These are phyloP conservation scores for Megaustenia siamemsis DNA, from an alignment of 2,888 invertebrate genomes.

Conservation along the genomic window DNA sequence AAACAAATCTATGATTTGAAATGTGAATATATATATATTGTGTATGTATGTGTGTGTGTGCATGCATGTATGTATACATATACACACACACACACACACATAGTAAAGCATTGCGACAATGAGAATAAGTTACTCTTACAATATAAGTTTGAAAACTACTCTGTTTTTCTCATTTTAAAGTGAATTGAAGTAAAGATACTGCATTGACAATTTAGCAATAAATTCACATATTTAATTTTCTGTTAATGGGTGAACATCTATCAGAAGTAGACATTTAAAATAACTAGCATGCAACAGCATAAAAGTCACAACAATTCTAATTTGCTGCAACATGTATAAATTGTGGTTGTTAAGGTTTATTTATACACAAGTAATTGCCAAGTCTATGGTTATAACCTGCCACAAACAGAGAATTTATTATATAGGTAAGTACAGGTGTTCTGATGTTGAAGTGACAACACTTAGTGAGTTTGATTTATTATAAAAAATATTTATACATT, in stretches of 20 bases:
- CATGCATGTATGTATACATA: too few species aligned
- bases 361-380: neutral
- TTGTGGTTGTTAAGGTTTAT: neutral
- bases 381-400: neutral
- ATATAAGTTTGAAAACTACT: too few species aligned
- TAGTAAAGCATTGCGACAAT: too few species aligned
- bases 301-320: neutral
- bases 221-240: neutral
- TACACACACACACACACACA: too few species aligned
- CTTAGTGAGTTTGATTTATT: neutral
- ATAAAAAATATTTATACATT: neutral
- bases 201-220: neutral
- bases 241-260: neutral
- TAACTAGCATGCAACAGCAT: neutral
- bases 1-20: too few species aligned
- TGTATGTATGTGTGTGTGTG: too few species aligned
- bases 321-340: neutral
- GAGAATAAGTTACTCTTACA: too few species aligned
- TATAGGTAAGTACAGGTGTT: neutral
- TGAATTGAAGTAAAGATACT: neutral
- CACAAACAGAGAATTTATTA: slow-evolving; percentile 3
- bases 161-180: too few species aligned
- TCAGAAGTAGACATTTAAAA: neutral
- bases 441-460: neutral
- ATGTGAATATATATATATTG: too few species aligned